Evolutionary conservation across 2,888 invertebrate species (phyloP).

Genomic region (Apamea epomidion): DNA sequence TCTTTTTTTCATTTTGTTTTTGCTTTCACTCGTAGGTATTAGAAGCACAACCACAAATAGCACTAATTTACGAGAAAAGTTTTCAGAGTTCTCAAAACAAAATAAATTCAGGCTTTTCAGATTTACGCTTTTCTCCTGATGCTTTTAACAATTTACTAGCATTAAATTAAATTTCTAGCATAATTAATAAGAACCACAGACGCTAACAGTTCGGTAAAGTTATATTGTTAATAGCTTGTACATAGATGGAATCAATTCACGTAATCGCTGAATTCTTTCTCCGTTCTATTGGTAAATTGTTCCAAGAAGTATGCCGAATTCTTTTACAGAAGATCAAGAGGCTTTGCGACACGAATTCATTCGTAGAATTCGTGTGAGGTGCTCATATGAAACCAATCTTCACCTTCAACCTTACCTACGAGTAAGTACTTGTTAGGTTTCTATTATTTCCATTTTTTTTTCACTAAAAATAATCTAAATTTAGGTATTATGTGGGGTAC

Average conservation of each 20-base stretch:
- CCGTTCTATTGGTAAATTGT: neutral
- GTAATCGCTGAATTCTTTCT: neutral
- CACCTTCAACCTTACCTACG: no score
- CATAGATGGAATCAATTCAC: neutral
- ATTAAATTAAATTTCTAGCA: neutral
- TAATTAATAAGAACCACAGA: neutral
- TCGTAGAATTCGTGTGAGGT: neutral
- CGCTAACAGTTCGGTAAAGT: neutral
- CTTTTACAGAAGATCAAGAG: neutral
- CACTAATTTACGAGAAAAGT: slow-evolving; percentile 27
- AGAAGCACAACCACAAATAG: neutral
- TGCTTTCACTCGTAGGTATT: neutral
- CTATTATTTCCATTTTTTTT: neutral
- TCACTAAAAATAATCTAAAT: no score
- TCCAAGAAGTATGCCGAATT: neutral
- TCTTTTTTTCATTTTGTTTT: no score
- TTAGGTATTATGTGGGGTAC: no score
- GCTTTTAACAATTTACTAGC: slow-evolving; percentile 2
- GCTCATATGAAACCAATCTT: neutral
- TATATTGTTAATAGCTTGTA: neutral
- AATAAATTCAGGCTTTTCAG: slow-evolving; percentile 1
- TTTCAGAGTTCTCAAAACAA: neutral
- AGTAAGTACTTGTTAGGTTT: neutral
- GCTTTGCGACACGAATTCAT: neutral
- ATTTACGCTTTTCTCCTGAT: slow-evolving; percentile 16